Percentiles rank a stretch among this genome's conserved stretches.
Conservation (phyloP, 1,140 invertebrate species). For the Drosophila carrolli region DNA sequence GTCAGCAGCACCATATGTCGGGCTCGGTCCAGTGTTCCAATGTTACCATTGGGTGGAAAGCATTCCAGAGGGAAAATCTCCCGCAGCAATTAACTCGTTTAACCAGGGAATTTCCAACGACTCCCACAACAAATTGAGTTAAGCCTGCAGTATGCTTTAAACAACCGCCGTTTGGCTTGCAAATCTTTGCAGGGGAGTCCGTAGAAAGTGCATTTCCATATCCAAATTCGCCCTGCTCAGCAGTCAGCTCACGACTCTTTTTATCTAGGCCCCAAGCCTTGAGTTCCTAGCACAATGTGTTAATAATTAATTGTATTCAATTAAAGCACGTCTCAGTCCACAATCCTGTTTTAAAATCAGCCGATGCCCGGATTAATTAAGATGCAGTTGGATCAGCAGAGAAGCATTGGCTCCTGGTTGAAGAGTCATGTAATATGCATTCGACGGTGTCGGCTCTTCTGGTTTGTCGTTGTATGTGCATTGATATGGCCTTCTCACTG, state of each 20-base stretch:
- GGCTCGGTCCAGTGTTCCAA: conserved; percentile 3
- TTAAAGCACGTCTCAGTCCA: conserved; percentile 56
- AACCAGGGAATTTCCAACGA: conserved; percentile 19
- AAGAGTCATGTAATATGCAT: conserved; percentile 61
- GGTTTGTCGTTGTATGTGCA: conserved; percentile 43
- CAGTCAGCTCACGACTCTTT: conserved; percentile 53
- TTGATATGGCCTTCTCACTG: conserved; percentile 35
- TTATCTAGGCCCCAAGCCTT: conserved; percentile 39
- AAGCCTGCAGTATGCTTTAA: conserved; percentile 57
- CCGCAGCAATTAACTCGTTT: conserved; percentile 51
- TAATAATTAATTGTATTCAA: conserved; percentile 84
- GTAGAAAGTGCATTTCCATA: conserved; percentile 76
- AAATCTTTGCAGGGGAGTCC: conserved; percentile 8
- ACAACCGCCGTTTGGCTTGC: conserved; percentile 36
- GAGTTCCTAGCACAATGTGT: conserved; percentile 70
- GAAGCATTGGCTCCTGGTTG: conserved; percentile 6
- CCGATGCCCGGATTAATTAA: conserved; percentile 58
- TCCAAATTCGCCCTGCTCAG: conserved; percentile 16
- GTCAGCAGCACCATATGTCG: conserved; percentile 46
- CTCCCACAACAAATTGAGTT: conserved; percentile 58
- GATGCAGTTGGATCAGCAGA: conserved; percentile 60
- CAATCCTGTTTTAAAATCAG: conserved; percentile 9
- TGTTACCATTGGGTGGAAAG: conserved; percentile 48
- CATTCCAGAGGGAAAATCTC: conserved; percentile 18
- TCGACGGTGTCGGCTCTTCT: conserved; percentile 3